A percentile compares a stretch with the other conserved stretches of the same genome.
Evolutionary conservation across 2,888 invertebrate genomes (phyloP).

Genomic region (Bedellia somnulentella): DNA sequence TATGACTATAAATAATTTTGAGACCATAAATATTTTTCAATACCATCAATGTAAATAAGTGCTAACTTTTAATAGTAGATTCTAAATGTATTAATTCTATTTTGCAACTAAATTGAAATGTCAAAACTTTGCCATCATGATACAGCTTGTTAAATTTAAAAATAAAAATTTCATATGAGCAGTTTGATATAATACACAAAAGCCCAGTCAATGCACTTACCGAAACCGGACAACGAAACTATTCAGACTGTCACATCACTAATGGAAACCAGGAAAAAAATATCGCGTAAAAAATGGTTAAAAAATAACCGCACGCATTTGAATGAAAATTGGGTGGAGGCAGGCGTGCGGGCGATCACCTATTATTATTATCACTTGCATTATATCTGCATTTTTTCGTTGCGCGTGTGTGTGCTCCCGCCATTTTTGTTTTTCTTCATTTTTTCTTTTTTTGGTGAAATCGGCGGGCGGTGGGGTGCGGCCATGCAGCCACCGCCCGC

Average conservation of each 20-base stretch:
- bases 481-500: slow-evolving; percentile 32
- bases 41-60: too few relatives aligned
- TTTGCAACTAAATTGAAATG: too few relatives aligned
- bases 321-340: slow-evolving; percentile 57
- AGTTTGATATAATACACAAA: too few relatives aligned
- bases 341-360: slow-evolving; percentile 38
- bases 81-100: too few relatives aligned
- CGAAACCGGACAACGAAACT: slow-evolving; percentile 27
- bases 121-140: too few relatives aligned
- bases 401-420: slow-evolving; percentile 27
- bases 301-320: slow-evolving; percentile 53
- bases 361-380: slow-evolving; percentile 60
- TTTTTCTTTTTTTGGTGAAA: slow-evolving; percentile 42
- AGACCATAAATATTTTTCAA: too few relatives aligned
- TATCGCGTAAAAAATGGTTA: slow-evolving; percentile 43
- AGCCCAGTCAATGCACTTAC: slow-evolving; percentile 25
- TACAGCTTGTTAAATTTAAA: too few relatives aligned
- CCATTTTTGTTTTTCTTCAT: slow-evolving; percentile 52
- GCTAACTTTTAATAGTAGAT: too few relatives aligned
- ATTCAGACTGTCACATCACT: slow-evolving; percentile 40
- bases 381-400: slow-evolving; percentile 57
- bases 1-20: too few relatives aligned
- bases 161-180: too few relatives aligned
- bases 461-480: slow-evolving; percentile 25
- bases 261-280: slow-evolving; percentile 56